Evolutionary conservation across 2,113 vertebrate genomes (phyloP).

Genomic region (Vanacampus margaritifer): DNA sequence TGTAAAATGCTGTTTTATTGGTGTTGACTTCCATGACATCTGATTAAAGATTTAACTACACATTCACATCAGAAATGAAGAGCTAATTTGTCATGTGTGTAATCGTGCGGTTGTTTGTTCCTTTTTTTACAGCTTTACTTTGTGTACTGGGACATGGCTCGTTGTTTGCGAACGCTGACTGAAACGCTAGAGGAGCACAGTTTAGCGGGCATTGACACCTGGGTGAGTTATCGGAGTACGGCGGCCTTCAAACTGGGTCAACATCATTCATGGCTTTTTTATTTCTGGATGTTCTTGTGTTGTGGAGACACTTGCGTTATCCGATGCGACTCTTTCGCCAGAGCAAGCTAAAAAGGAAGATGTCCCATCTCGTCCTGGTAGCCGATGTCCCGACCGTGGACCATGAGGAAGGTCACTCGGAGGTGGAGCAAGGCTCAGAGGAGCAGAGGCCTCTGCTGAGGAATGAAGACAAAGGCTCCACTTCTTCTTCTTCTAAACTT

Average conservation of each 20-base stretch:
- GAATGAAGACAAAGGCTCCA: conserved; percentile 12
- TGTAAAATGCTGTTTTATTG: too few species aligned
- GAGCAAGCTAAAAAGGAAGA: conserved; percentile 66
- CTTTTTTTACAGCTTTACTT: conserved; percentile 63
- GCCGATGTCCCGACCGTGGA: conserved; percentile 39
- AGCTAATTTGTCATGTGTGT: not conserved
- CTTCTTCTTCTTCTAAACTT: conserved; percentile 34
- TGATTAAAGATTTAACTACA: too few species aligned
- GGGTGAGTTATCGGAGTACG: conserved; percentile 59
- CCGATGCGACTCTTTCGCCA: conserved; percentile 25
- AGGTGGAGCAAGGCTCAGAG: conserved; percentile 32
- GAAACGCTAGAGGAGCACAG: conserved; percentile 64
- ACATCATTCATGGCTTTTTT: conserved; percentile 26
- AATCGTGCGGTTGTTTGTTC: not conserved
- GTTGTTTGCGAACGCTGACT: conserved; percentile 63
- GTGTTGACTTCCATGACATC: too few species aligned
- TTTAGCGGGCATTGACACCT: conserved; percentile 36
- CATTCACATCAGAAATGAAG: too few species aligned
- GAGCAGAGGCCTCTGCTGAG: conserved; percentile 68
- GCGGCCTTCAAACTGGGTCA: conserved; percentile 17
- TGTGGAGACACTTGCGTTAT: not conserved
- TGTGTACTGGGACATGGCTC: conserved; percentile 71
- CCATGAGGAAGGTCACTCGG: conserved; percentile 4
- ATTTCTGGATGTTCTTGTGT: not conserved
- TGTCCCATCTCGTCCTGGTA: conserved; percentile 69